Evolutionary conservation across 1,140 invertebrate genomes (phyloP).

Genomic region (Mercenaria mercenaria): DNA sequence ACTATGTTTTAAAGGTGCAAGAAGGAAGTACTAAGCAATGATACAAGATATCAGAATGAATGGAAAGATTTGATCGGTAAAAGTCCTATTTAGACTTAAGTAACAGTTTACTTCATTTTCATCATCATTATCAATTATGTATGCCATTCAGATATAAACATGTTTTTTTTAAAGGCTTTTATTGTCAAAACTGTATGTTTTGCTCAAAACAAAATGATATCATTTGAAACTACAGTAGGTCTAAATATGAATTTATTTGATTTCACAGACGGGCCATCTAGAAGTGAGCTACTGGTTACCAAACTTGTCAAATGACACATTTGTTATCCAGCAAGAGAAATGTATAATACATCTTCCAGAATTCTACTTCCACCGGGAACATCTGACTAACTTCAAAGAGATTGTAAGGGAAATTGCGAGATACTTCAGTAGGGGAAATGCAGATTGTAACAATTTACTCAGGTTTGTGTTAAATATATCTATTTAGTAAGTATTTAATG

Average conservation of each 20-base stretch:
- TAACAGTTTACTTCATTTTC: neutral
- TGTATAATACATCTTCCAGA: constrained; percentile 72
- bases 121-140: neutral
- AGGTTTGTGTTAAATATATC: constrained; percentile 75
- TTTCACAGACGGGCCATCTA: constrained; percentile 71
- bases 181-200: neutral
- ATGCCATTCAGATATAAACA: neutral
- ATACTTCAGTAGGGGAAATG: constrained; percentile 76
- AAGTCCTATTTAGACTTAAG: neutral
- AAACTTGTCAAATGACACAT: constrained; percentile 63
- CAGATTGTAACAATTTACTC: constrained; percentile 72
- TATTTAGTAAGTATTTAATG: no score
- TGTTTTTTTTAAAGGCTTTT: neutral
- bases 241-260: neutral
- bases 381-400: constrained; percentile 70
- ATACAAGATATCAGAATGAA: no score
- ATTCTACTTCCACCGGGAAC: constrained; percentile 79
- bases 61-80: no score
- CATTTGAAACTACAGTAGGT: neutral
- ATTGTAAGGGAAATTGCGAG: constrained; percentile 79
- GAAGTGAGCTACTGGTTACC: constrained; percentile 78
- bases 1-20: no score
- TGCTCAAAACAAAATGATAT: neutral
- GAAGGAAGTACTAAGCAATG: no score
- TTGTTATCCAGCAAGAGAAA: constrained; percentile 74